Evolutionary conservation across 2,797 vertebrate genomes (phyloP).

Genomic region (Enteromius argenteus): DNA sequence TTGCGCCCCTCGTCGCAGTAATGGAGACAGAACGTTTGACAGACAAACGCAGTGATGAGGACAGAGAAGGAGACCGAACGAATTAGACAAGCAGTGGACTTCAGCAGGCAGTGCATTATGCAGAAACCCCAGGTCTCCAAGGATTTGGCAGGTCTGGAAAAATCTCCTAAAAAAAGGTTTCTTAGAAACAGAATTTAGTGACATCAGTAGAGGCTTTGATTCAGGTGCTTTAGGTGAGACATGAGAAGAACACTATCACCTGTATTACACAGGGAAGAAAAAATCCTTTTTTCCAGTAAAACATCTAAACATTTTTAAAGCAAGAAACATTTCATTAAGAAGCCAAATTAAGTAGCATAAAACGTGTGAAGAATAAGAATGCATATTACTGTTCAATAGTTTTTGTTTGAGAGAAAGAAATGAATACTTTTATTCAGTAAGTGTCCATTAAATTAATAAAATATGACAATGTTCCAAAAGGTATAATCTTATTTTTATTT

Average conservation of each 20-base stretch:
- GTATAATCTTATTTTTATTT: neutral
- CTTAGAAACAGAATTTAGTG: slow-evolving; percentile 11
- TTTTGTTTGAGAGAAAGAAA: neutral
- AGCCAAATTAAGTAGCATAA: neutral
- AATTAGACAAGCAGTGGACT: slow-evolving; percentile 17
- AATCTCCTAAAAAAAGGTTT: neutral
- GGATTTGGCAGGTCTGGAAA: neutral
- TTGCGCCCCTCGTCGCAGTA: neutral
- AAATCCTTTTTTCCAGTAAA: neutral
- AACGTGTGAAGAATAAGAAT: neutral
- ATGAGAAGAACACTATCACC: neutral
- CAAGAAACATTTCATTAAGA: too few species aligned
- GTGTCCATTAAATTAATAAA: neutral
- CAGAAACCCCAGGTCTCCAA: slow-evolving; percentile 10
- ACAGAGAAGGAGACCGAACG: neutral
- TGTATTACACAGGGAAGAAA: neutral
- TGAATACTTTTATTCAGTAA: neutral
- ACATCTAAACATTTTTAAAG: neutral
- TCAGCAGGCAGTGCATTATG: slow-evolving; percentile 4
- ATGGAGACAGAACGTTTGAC: slow-evolving; percentile 26
- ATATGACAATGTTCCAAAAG: neutral
- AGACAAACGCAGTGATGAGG: slow-evolving; percentile 14
- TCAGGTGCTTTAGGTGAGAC: neutral
- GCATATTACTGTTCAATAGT: neutral
- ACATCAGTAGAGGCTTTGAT: neutral